Evolutionary conservation across 30 jellyfish, hydroid and myxozoan genomes (phyloP), one percentile per base, ranked within the genome.

Genomic region (Aurelia sp.): DNA sequence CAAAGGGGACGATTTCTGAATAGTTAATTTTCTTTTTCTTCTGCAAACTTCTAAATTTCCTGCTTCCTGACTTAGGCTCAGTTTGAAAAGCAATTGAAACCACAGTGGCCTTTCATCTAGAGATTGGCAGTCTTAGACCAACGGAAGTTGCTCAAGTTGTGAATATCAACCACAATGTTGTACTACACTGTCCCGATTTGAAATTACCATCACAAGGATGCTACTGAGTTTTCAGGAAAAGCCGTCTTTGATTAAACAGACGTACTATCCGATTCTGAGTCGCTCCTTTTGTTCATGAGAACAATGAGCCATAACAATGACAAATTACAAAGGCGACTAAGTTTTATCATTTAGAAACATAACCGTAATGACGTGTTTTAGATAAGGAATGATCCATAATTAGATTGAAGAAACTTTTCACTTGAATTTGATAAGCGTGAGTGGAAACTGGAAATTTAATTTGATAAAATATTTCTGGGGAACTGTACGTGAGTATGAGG

Each of bases 1-100:
- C 89, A 79, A 79, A 79, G 89, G 89, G 89, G 65, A 79, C 78
- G 89, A 30, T 79, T 79, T 64, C 15, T 84, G 88, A 84, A 84
- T 72, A 73, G 88, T 84, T 84, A 84, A 84, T 84, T 64, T 84
- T 84, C 93, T 35, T 84, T 27, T 84, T 84, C 93, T 84, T 84
- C 93, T 38, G 93, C 64, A 84, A 84, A 84, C 93, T 84, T 84
- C 88, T 84, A 84, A 84, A 84, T 84, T 84, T 84, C 93, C 93
- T 84, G 93, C 93, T 84, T 84, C 93, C 93, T 84, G 93, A 84
- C 93, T 84, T 84, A 84, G 74, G 93, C 93, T 55, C 93, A 84
- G 93, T 84, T 84, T 84, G 93, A 84, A 84, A 84, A 84, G 93
- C 93, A 84, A 84, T 84, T 84, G 93, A 84, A 84, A 84, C 93